Evolutionary conservation across 1,140 invertebrate species (phyloP), one percentile per base, ranked within the genome.

Genomic region (Orius insidiosus): DNA sequence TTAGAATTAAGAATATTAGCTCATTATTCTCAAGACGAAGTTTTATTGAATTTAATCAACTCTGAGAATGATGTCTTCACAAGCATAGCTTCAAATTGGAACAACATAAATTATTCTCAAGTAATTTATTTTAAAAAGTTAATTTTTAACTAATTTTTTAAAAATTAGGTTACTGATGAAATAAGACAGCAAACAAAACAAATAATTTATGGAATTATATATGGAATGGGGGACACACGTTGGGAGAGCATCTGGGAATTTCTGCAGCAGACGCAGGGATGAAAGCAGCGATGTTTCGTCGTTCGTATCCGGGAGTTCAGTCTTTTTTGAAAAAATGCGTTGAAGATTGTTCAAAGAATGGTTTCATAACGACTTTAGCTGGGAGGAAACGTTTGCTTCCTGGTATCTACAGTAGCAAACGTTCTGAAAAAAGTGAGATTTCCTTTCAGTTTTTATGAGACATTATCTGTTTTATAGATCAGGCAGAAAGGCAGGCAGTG

Each of bases 161-260:
- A 5, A 36, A 36, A n/a, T 15, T n/a, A 80, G 76, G 76, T 92
- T 0, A 73, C 75, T 11, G 70, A 76, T 39, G 69, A 75, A 45
- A 67, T 86, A 52, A 69, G 92, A 38, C 83, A 90, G 55, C 76
- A 81, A 56, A 82, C 88, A 0, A 96, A 97, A 63, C 76, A 95
- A 67, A 73, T 98, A 10, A 94, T 88, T 56, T 98, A 98, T 66
- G 94, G 88, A 6, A 89, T 98, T 53, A 81, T 98, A 40, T 98
- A 98, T 63, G 94, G 94, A n/a, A 97, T 97, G 75, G 88, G 93
- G 8, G 68, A 74, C 9, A 85, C 57, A 72, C 83, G 1, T 66
- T 98, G n/a, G 72, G 79, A 0, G 80, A 90, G 48, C 74, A 79
- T 45, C 63, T 98, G 13, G 74, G 75, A 45, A 72, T 93, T n/a